phyloP scores from a whole-genome alignment of 2,113 vertebrate genomes.

The Vanacampus margaritifer region DNA sequence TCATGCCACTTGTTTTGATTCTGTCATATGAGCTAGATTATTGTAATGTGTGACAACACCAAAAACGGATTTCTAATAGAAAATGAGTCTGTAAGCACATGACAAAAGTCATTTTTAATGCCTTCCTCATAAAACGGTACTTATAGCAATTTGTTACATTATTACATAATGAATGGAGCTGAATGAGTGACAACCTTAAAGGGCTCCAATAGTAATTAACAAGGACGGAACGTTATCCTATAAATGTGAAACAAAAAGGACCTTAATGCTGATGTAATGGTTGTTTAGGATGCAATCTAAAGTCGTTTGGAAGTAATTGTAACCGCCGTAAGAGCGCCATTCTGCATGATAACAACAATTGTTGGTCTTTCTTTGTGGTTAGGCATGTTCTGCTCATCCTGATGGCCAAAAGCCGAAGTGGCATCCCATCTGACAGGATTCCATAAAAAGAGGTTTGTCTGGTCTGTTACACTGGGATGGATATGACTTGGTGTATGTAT shows the following conservation, averaged over 20 bases:
- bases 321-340: background rate
- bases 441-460: background rate
- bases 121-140: background rate
- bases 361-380: background rate
- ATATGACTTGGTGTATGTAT: background rate
- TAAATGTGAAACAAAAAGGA: slow-evolving; percentile 9
- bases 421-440: slow-evolving; percentile 39
- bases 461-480: background rate
- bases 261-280: slow-evolving; percentile 21
- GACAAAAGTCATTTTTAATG: too few species aligned
- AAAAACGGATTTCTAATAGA: too few species aligned
- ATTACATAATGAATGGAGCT: too few species aligned
- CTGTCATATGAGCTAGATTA: slow-evolving; percentile 36
- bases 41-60: background rate
- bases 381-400: slow-evolving; percentile 17
- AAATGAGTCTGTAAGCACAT: too few species aligned
- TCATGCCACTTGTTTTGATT: slow-evolving; percentile 26
- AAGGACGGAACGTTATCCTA: slow-evolving; percentile 6
- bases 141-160: background rate
- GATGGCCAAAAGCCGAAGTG: slow-evolving; percentile 15
- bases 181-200: background rate
- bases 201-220: background rate
- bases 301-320: slow-evolving; percentile 15
- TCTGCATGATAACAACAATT: background rate
- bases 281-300: slow-evolving; percentile 27